Base-by-base conservation (phyloP, 1,140 invertebrate genomes). In the Muscidifurax raptorellus region DNA sequence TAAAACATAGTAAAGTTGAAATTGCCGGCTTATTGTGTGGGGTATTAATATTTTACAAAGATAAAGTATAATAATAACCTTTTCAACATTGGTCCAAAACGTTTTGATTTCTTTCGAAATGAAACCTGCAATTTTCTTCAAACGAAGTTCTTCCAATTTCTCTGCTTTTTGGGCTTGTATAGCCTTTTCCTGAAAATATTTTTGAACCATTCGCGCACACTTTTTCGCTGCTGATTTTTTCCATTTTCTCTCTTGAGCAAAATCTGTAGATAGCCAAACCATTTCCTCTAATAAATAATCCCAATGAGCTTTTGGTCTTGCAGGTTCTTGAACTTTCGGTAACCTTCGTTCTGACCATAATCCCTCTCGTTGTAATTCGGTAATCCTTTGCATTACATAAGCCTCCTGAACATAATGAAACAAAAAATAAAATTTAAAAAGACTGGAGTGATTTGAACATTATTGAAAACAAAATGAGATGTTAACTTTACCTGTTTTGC, bases 271-370 rank as follows among this genome's bases (percentile, higher is more conserved):
- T 78, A 99, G 94, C 99, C 99, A 99, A 30, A 97, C 96, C 97
- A 99, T 99, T 93, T 99, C 99, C 92, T 99, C 99, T 13, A 99
- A 92, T 75, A 99, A 94, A 93, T 99, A 99, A 92, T 99, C 99
- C 98, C 98, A 99, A 91, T 99, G 99, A n/a, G 97, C 96, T 94
- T 99, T 99, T 25, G 95, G 94, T 87, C 98, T 94, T 67, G 96
- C 94, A 82, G 98, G 97, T 93, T 99, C 98, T 89, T 98, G 96
- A 30, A 98, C 95, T 94, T 99, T 98, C 4, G 98, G 98, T 90
- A 99, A 94, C 86, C 98, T 94, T 91, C 96, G 96, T 90, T 98
- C 97, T 71, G 97, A 96, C 98, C 98, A 99, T 87, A 99, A 93
- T 36, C 98, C 98, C 89, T 99, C 97, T 88, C 95, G 96, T 92